A percentile compares a stretch with the other conserved stretches of the same genome.
Conservation (phyloP, 1,140 invertebrate genomes). For the Diachasmimorpha longicaudata region DNA sequence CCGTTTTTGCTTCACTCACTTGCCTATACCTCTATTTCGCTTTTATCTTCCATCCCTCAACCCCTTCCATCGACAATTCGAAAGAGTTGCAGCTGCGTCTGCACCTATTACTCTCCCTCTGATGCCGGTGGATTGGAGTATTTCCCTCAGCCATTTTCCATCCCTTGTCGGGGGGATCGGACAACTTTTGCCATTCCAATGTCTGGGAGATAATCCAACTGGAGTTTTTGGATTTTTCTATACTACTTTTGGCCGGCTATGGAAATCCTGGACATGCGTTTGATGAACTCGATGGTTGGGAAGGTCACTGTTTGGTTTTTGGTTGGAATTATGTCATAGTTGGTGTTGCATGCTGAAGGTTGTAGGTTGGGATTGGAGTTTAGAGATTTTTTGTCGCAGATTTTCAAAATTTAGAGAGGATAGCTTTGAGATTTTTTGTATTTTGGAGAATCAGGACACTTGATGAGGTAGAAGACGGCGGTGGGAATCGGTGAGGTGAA, state of each 20-base stretch:
- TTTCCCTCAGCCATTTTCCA: constrained; percentile 17
- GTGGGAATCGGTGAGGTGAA: too few species aligned
- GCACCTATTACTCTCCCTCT: constrained; percentile 13
- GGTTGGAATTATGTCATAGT: too few species aligned
- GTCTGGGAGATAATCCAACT: constrained; percentile 48
- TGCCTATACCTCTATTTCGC: background rate
- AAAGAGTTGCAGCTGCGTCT: constrained; percentile 29
- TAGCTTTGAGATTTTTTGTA: too few species aligned
- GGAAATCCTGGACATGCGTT: too few species aligned
- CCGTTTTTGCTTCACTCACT: background rate
- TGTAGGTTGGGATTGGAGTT: too few species aligned
- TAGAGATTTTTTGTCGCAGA: too few species aligned
- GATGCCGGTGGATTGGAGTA: background rate
- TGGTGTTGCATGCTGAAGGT: too few species aligned
- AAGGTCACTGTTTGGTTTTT: too few species aligned
- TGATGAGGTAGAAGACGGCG: too few species aligned
- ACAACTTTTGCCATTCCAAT: constrained; percentile 47
- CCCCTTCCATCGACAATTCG: background rate
- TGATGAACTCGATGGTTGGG: too few species aligned
- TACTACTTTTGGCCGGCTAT: background rate
- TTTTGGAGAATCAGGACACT: too few species aligned
- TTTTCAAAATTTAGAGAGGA: too few species aligned
- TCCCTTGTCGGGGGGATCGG: background rate
- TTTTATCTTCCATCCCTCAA: background rate
- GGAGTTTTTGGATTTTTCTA: background rate